phyloP scores from a whole-genome alignment of 2,797 vertebrate genomes.

The Urosaurus nigricauda region DNA sequence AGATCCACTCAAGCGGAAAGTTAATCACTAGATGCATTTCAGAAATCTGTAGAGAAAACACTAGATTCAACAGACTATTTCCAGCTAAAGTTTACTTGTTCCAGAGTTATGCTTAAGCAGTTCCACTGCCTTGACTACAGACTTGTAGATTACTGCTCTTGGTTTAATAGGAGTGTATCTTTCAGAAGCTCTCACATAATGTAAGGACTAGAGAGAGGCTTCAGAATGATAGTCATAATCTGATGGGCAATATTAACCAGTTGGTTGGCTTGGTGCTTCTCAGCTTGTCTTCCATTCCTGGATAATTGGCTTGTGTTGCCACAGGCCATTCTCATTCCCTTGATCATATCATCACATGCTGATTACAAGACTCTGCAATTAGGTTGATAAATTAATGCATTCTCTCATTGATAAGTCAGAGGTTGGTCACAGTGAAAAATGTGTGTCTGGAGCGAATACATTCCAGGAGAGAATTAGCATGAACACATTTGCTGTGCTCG shows the following conservation, averaged over 20 bases:
- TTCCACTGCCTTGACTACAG: not conserved
- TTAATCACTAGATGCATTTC: not conserved
- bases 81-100: not conserved
- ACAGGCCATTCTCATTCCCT: not conserved
- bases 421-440: constrained; percentile 7
- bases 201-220: not conserved
- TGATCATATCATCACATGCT: constrained; percentile 23
- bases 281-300: constrained; percentile 2
- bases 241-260: not conserved
- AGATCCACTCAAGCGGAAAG: too few relatives aligned
- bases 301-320: constrained; percentile 9
- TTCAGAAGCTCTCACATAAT: not conserved
- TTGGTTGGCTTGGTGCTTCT: not conserved
- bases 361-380: constrained; percentile 17
- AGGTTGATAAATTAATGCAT: constrained; percentile 14
- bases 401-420: constrained; percentile 20
- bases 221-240: not conserved
- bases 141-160: not conserved
- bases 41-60: not conserved
- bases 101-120: not conserved
- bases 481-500: not conserved
- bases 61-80: not conserved
- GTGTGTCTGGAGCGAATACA: constrained; percentile 15
- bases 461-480: constrained; percentile 10
- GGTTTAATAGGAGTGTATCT: not conserved